These are phyloP conservation scores for Yponomeuta evonymella DNA, from an alignment of 2,888 invertebrate species.

Conservation along the genomic window DNA sequence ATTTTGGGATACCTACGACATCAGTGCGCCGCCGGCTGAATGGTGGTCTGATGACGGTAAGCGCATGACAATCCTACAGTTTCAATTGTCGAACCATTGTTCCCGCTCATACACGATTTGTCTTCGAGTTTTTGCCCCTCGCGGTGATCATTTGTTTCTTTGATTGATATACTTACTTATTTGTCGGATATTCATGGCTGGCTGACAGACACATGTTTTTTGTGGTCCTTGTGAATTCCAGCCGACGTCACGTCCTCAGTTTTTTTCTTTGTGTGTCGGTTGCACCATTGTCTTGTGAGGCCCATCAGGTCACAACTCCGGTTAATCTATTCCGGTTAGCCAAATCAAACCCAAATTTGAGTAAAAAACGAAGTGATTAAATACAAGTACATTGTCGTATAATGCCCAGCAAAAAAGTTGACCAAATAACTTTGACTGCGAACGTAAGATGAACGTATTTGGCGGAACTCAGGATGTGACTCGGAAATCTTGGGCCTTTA, in stretches of 20 bases:
- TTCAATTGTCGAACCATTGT: neutral
- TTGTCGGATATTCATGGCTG: neutral
- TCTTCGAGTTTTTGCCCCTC: neutral
- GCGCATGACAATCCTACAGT: neutral
- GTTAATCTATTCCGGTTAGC: neutral
- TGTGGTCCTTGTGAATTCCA: constrained; percentile 18
- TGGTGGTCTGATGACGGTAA: neutral
- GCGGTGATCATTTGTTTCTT: constrained; percentile 25
- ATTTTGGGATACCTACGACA: neutral
- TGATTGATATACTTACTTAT: constrained; percentile 24
- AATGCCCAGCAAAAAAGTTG: no score
- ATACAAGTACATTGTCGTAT: no score
- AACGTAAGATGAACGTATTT: no score
- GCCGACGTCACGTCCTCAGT: neutral
- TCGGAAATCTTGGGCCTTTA: no score
- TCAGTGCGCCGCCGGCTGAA: neutral
- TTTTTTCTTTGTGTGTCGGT: neutral
- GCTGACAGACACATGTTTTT: constrained; percentile 5
- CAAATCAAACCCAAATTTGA: no score
- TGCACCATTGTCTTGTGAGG: neutral
- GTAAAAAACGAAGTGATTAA: no score
- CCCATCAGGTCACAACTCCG: neutral
- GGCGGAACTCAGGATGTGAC: no score
- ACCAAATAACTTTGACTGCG: no score
- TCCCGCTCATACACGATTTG: neutral